phyloP scores from a whole-genome alignment of 2,888 invertebrate species.

The Cantharis flavilabris region DNA sequence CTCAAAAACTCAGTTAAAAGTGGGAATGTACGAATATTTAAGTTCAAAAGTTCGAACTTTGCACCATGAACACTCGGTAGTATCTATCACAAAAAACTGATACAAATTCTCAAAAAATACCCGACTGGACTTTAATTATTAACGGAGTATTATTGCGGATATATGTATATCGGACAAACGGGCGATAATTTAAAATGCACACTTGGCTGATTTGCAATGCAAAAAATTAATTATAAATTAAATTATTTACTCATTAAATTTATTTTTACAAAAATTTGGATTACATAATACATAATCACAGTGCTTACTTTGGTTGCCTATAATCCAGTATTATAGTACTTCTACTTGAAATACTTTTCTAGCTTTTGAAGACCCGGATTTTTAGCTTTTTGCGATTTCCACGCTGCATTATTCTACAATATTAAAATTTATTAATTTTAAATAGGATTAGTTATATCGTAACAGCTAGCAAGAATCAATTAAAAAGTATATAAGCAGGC shows the following conservation, averaged over 20 bases:
- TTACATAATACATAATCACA: background rate
- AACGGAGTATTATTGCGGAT: background rate
- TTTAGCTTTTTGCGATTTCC: background rate
- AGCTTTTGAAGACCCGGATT: background rate
- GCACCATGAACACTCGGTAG: background rate
- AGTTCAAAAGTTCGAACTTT: background rate
- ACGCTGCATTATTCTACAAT: background rate
- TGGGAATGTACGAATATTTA: background rate
- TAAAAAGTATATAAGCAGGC: no score
- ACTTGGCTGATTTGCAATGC: background rate
- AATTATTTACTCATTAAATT: background rate
- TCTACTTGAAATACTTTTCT: background rate
- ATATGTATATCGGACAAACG: background rate
- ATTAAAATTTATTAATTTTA: background rate
- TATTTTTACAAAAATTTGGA: background rate
- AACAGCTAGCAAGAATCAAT: no score
- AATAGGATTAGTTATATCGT: no score
- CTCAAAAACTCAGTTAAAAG: background rate
- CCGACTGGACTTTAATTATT: background rate
- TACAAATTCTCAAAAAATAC: background rate
- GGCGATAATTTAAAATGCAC: background rate
- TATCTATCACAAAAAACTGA: background rate
- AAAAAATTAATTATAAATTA: background rate
- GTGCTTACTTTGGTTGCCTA: background rate
- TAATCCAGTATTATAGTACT: no score